Base-by-base conservation (phyloP, 2,113 vertebrate species). In the Chrysochloris asiatica region DNA sequence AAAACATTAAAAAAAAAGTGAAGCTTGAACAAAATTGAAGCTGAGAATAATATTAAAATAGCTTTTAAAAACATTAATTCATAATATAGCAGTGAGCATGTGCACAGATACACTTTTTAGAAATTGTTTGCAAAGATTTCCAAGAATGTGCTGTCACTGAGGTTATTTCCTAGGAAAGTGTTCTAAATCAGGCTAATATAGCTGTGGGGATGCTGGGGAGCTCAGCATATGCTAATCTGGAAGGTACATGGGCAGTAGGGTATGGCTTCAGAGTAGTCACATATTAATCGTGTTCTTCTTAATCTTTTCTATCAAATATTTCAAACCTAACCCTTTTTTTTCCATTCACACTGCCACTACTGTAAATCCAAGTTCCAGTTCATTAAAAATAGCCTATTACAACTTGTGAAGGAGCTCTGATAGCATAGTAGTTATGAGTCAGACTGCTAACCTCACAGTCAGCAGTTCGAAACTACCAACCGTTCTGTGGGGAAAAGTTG, bases 11-110 rank as follows among this genome's bases (percentile, higher is more conserved):
- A n/a, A n/a, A n/a, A n/a, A 87, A 87, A 21, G n/a, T 52, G 45
- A 95, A 30, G 75, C 71, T 0, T 47, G 48, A 82, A 81, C 50
- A 75, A 80, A 87, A 91, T 26, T 33, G 19, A 93, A 84, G 36
- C 50, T 36, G 33, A 56, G 61, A 75, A 85, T 76, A 45, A 71
- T 63, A 77, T 90, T 59, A 80, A 73, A 84, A 61, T 63, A 43
- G 30, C 45, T 92, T 95, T 86, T 48, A 9, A 67, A 76, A 86
- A 76, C 36, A 45, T 38, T 83, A 81, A 87, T 10, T 50, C 8
- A 16, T 50, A 50, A 50, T 50, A 10, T n/a, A n/a, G n/a, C n/a
- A n/a, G n/a, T 79, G 83, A 56, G 6, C 36, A 13, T 50, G 2
- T 45, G 19, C 50, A 71, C 48, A 89, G 81, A 67, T 13, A 50